Conservation (phyloP, 2,888 invertebrate species). For the Atethmia centrago region DNA sequence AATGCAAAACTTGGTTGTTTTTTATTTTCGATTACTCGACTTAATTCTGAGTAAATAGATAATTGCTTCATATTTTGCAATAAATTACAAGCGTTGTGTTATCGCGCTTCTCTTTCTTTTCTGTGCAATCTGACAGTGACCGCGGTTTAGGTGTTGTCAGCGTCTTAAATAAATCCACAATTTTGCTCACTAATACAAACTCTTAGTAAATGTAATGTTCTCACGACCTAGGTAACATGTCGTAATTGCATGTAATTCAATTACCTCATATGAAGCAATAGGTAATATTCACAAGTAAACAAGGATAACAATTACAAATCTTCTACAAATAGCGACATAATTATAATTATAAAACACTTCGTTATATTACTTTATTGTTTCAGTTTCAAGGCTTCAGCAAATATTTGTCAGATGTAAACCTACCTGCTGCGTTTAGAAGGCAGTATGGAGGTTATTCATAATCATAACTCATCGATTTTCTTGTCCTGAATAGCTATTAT, state of each 20-base stretch:
- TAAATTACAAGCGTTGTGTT: too few relatives aligned
- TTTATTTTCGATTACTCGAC: too few relatives aligned
- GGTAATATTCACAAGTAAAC: conserved; percentile 31
- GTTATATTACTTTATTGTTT: conserved; percentile 42
- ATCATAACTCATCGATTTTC: conserved; percentile 32
- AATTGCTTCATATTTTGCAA: too few relatives aligned
- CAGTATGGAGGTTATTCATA: conserved; percentile 27
- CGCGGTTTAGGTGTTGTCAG: too few relatives aligned
- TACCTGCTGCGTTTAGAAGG: conserved; percentile 26
- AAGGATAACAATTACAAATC: conserved; percentile 46
- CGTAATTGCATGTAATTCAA: conserved; percentile 28
- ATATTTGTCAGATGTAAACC: conserved; percentile 48
- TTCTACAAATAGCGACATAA: conserved; percentile 49
- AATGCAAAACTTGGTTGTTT: too few relatives aligned
- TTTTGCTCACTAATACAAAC: background rate
- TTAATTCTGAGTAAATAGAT: too few relatives aligned
- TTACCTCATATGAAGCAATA: conserved; percentile 47
- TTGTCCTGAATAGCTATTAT: conserved; percentile 8
- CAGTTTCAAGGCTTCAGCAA: conserved; percentile 48
- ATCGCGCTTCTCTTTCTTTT: too few relatives aligned
- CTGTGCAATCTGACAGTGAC: too few relatives aligned
- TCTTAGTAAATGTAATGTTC: background rate
- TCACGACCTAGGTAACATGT: background rate
- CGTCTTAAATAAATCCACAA: background rate
- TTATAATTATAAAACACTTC: conserved; percentile 39